These are phyloP conservation scores for Chiropotes sagulatus DNA, from an alignment of 2,797 vertebrate species.

Conservation along the genomic window DNA sequence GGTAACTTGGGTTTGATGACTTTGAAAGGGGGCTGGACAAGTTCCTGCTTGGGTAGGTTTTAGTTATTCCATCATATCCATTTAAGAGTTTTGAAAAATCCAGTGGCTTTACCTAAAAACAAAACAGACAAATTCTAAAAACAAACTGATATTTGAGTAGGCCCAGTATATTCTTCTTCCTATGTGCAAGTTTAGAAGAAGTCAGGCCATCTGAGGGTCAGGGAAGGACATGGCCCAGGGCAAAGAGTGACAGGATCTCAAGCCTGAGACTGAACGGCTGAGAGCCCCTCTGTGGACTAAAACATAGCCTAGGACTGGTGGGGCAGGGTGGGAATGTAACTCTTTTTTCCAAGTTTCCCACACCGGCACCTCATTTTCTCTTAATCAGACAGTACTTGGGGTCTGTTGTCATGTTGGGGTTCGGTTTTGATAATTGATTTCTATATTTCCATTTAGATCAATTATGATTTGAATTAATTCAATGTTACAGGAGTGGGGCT, in stretches of 20 bases:
- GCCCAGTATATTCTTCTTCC: background rate
- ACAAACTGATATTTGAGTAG: background rate
- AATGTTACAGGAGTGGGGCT: background rate
- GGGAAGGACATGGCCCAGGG: background rate
- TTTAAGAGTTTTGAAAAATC: background rate
- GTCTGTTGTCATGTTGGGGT: background rate
- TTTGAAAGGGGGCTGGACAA: constrained; percentile 1
- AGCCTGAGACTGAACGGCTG: background rate
- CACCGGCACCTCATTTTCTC: background rate
- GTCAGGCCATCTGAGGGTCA: background rate
- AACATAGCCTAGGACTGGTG: too few species aligned
- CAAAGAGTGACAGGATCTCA: background rate
- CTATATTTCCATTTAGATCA: background rate
- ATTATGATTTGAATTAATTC: constrained; percentile 25
- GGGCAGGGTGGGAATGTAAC: rapidly evolving
- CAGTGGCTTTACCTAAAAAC: background rate
- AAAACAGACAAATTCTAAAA: background rate
- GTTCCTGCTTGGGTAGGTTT: background rate
- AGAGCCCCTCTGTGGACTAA: rapidly evolving
- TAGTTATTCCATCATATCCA: background rate
- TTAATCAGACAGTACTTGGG: background rate
- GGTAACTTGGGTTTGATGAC: background rate
- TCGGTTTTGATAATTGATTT: background rate
- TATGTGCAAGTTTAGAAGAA: background rate
- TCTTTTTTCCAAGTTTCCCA: background rate